Conservation (phyloP, 2,888 invertebrate genomes). For the Ornithoptera priamus region DNA sequence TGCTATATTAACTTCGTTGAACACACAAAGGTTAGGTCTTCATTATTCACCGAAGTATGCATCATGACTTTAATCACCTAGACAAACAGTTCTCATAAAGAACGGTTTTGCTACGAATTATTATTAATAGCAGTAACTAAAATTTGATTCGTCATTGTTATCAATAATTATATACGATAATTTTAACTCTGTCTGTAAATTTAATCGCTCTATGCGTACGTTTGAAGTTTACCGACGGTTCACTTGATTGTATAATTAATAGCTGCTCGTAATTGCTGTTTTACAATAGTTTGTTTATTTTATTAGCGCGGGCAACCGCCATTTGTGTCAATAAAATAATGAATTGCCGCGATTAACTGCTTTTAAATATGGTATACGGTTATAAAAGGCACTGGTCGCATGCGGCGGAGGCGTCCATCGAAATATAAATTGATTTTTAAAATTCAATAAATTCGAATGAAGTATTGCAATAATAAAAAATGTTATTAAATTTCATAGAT, state of each 20-base stretch:
- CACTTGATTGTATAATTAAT: constrained; percentile 47
- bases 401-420: not conserved
- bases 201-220: constrained; percentile 15
- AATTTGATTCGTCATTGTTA: no score
- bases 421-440: not conserved
- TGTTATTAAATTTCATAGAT: not conserved
- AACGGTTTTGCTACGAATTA: no score
- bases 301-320: constrained; percentile 40
- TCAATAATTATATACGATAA: not conserved
- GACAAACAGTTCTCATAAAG: no score
- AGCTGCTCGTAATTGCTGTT: constrained; percentile 40
- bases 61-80: no score
- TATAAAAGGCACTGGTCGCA: constrained; percentile 5
- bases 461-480: not conserved
- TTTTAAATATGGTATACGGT: constrained; percentile 24
- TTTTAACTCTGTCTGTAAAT: constrained; percentile 14
- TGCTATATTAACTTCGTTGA: no score
- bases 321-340: constrained; percentile 51
- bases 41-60: no score
- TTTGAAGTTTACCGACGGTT: constrained; percentile 41
- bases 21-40: no score
- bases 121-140: no score
- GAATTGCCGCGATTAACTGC: constrained; percentile 37
- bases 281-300: constrained; percentile 44
- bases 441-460: not conserved